Evolutionary conservation across 2,888 invertebrate species (phyloP).

Genomic region (Scaptomyza parva): DNA sequence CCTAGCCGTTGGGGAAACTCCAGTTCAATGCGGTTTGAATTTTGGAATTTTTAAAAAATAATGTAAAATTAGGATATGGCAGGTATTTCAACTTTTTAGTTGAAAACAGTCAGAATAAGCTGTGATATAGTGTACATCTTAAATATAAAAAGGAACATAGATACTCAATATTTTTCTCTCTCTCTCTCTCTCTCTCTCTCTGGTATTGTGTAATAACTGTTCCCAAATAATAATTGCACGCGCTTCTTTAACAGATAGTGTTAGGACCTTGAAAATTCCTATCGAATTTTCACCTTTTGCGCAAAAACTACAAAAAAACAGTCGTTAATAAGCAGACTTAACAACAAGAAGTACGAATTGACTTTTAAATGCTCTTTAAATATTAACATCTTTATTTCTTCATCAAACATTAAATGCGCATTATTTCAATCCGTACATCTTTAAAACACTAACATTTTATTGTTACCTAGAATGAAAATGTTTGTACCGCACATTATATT

Average conservation of each 20-base stretch:
- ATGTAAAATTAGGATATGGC: too few relatives aligned
- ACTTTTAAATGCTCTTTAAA: slow-evolving; percentile 27
- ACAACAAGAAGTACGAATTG: neutral
- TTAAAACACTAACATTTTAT: neutral
- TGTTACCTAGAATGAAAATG: neutral
- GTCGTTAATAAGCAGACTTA: slow-evolving; percentile 38
- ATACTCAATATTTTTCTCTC: too few relatives aligned
- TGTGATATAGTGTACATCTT: too few relatives aligned
- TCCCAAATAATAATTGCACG: slow-evolving; percentile 40
- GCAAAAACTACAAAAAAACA: slow-evolving; percentile 65
- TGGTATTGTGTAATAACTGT: slow-evolving; percentile 48
- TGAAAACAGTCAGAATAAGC: too few relatives aligned
- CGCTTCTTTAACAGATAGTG: slow-evolving; percentile 37
- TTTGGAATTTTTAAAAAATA: too few relatives aligned
- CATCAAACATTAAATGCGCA: neutral
- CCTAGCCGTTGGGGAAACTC: too few relatives aligned
- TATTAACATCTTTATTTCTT: neutral
- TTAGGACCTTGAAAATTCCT: slow-evolving; percentile 78
- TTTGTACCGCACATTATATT: too few relatives aligned
- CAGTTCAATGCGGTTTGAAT: too few relatives aligned
- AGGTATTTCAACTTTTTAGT: too few relatives aligned
- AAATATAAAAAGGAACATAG: too few relatives aligned
- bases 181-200: neutral
- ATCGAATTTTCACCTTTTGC: slow-evolving; percentile 82
- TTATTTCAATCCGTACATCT: neutral